Base-by-base conservation (phyloP, 2,888 invertebrate species). In the Argynnis bischoffii region DNA sequence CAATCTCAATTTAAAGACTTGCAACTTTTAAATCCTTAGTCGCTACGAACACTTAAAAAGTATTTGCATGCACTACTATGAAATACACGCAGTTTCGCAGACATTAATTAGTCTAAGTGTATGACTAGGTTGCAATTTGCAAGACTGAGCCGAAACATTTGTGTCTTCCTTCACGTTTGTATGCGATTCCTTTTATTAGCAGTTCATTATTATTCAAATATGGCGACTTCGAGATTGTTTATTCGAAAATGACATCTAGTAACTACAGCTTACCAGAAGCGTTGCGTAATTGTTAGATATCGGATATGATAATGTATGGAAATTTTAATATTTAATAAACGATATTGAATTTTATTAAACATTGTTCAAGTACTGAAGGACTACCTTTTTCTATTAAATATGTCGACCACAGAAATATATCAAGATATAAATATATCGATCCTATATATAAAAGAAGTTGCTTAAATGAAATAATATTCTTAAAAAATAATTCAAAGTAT, bases 1-100 rank as follows among this genome's bases (percentile, higher is more conserved):
- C 90, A 89, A 90, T 90, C 89, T 91, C 90, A 84, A 86, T 90
- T 90, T 85, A 87, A 26, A 88, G 83, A 88, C 84, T 87, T 82
- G 81, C 86, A 84, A 85, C 86, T 77, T 81, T 88, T 85, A 89
- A 89, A 89, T 89, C 87, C 92, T 91, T 90, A 92, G 88, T 90
- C 84, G 82, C 91, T 92, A 92, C 88, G 84, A 89, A 91, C 90
- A 91, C 91, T 91, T 88, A 89, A 87, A 87, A 86, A 81, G 26
- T 26, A 26, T 26, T 26, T 84, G 88, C 89, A 92, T 89, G 91
- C 91, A 92, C 91, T 92, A 92, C 86, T 78, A 86, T 78, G 83
- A 85, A 86, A 84, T 84, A 90, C 88, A 88, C 86, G 87, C 85
- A 79, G 79, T 75, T 79, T 78, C 79, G 67, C 66, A 67, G 77